Evolutionary conservation across 2,888 invertebrate genomes (phyloP).

Genomic region (Leptogaster cylindrica): DNA sequence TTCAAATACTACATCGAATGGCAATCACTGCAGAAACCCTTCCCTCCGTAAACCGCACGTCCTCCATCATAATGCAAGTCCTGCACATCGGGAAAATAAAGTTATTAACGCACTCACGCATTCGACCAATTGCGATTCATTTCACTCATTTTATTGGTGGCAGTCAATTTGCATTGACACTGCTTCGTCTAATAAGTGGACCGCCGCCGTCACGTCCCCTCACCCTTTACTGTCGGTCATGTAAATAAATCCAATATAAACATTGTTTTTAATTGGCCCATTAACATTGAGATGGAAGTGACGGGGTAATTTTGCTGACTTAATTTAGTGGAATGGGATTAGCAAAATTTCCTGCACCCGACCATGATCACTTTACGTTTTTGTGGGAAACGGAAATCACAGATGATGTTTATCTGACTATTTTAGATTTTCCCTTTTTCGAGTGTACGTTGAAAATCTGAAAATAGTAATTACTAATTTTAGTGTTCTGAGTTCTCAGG

Average conservation of each 20-base stretch:
- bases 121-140: conserved; percentile 24
- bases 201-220: background rate
- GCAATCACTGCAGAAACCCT: background rate
- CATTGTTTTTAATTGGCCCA: conserved; percentile 46
- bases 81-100: background rate
- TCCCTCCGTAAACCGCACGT: background rate
- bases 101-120: conserved; percentile 36
- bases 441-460: too few relatives aligned
- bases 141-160: conserved; percentile 37
- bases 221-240: background rate
- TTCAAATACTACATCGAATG: background rate
- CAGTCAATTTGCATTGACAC: conserved; percentile 38
- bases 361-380: background rate
- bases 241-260: conserved; percentile 44
- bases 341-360: conserved; percentile 27
- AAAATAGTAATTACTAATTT: too few relatives aligned
- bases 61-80: background rate
- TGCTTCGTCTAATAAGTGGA: conserved; percentile 18
- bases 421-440: too few relatives aligned
- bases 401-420: too few relatives aligned
- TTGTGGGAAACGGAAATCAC: too few relatives aligned
- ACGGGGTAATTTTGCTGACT: conserved; percentile 35
- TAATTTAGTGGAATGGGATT: conserved; percentile 41
- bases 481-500: too few relatives aligned
- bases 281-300: conserved; percentile 42